Base-by-base conservation (phyloP, 2,113 vertebrate species). In the Natator depressus region DNA sequence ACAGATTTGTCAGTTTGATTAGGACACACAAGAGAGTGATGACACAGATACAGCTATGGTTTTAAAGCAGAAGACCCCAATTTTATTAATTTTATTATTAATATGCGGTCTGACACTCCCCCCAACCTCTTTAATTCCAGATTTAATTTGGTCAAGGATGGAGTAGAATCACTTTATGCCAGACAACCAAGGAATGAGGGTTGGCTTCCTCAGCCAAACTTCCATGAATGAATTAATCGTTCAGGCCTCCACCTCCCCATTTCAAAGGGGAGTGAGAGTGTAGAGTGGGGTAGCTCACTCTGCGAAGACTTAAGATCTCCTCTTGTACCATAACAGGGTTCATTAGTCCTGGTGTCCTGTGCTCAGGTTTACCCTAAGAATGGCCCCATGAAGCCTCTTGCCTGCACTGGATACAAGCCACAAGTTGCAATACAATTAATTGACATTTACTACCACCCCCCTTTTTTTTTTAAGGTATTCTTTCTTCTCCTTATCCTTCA, bases 141-240 rank as follows among this genome's bases (percentile, higher is more conserved):
- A 72, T 84, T 84, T 82, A 92, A 49, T 38, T 86, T 20, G 35
- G 59, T 94, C 57, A 51, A 50, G 79, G 78, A 90, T 89, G 69
- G 6, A 79, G 5, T 54, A 4, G 55, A 84, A 78, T 81, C 5
- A 0, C 91, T 29, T 95, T 75, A 46, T 84, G 42, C 54, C 3
- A 10, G 22, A 81, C 19, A 87, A 89, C 75, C 35, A 85, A 86
- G 69, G 10, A 95, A 53, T 81, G 90, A 8, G 20, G 19, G 10
- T 80, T 0, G 38, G 89, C 92, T 89, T 92, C 93, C 69, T 89
- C 89, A 13, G 54, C 31, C 14, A 38, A 62, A 62, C 59, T 62
- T 53, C 51, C 51, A 53, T 53, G 51, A 62, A 29, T 62, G 59
- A 25, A 62, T 62, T 62, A 25, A 29, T 31, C 25, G 13, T 62